A percentile compares a stretch with the other conserved stretches of the same genome.
phyloP scores from a whole-genome alignment of 1,140 invertebrate genomes.

The Phenacoccus solenopsis region DNA sequence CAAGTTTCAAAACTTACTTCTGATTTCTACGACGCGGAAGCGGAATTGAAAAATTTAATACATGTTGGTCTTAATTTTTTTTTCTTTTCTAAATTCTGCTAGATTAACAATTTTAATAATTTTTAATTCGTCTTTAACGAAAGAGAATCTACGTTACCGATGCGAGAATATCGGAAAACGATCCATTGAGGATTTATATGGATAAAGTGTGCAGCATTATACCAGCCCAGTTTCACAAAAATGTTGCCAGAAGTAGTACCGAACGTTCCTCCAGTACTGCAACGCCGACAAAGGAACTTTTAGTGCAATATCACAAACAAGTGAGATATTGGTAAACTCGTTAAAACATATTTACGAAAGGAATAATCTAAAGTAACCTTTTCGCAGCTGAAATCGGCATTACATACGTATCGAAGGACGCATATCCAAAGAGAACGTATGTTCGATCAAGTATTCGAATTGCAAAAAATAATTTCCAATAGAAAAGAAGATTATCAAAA shows the following conservation, averaged over 20 bases:
- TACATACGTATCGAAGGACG: slow-evolving; percentile 21
- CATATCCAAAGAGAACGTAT: slow-evolving; percentile 20
- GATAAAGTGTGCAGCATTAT: slow-evolving; percentile 3
- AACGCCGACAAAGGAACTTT: neutral
- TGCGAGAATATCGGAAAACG: neutral
- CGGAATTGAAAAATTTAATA: slow-evolving; percentile 1
- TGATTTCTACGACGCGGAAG: slow-evolving; percentile 5
- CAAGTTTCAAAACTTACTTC: slow-evolving; percentile 4
- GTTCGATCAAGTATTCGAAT: slow-evolving; percentile 21
- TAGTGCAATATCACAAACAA: slow-evolving; percentile 10
- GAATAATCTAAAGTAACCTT: neutral
- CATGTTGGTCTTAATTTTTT: neutral
- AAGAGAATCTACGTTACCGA: neutral
- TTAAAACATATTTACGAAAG: neutral
- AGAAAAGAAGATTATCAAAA: slow-evolving; percentile 17
- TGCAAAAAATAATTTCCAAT: slow-evolving; percentile 21
- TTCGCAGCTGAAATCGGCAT: slow-evolving; percentile 20
- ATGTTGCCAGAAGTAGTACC: neutral
- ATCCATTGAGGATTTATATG: neutral
- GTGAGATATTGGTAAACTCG: neutral
- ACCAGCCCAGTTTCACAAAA: neutral
- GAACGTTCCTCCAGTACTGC: neutral
- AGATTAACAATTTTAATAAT: too few relatives aligned
- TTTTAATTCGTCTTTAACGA: too few relatives aligned
- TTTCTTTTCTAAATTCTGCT: too few relatives aligned